These are phyloP conservation scores for Latheticus oryzae DNA, from an alignment of 2,888 invertebrate genomes.

Conservation along the genomic window DNA sequence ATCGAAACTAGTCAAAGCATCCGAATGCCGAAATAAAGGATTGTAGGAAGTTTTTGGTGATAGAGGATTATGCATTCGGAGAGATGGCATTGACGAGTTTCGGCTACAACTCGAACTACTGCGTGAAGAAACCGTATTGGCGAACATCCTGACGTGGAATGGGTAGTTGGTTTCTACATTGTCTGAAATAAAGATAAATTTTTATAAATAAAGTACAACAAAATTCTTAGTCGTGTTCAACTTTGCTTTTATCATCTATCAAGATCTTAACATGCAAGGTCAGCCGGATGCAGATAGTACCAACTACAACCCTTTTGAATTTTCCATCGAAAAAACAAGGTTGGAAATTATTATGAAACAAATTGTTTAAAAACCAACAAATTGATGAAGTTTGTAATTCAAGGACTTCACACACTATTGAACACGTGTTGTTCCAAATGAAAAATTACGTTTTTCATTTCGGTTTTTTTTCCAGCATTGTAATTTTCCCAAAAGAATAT, in stretches of 20 bases:
- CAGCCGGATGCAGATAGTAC: too few relatives aligned
- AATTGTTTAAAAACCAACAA: constrained; percentile 20
- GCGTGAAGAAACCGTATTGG: constrained; percentile 61
- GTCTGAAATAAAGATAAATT: constrained; percentile 12
- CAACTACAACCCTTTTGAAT: too few relatives aligned
- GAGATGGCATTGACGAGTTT: constrained; percentile 63
- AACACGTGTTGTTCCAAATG: constrained; percentile 10
- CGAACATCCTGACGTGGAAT: constrained; percentile 52
- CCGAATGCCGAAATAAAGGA: constrained; percentile 58
- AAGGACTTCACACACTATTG: constrained; percentile 25
- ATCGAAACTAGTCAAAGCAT: constrained; percentile 60
- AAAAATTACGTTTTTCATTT: constrained; percentile 15
- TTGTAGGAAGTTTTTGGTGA: constrained; percentile 59
- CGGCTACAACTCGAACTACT: constrained; percentile 61
- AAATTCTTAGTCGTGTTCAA: too few relatives aligned
- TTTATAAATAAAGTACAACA: neutral
- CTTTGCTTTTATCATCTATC: too few relatives aligned
- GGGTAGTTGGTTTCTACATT: constrained; percentile 15
- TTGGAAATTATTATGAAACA: constrained; percentile 16
- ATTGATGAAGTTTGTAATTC: constrained; percentile 17
- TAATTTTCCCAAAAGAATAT: constrained; percentile 19
- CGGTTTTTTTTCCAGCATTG: neutral
- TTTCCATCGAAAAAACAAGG: too few relatives aligned
- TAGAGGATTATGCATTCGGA: constrained; percentile 58
- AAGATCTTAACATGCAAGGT: too few relatives aligned